phyloP scores from a whole-genome alignment of 2,113 vertebrate genomes.

The Leptosomus discolor region DNA sequence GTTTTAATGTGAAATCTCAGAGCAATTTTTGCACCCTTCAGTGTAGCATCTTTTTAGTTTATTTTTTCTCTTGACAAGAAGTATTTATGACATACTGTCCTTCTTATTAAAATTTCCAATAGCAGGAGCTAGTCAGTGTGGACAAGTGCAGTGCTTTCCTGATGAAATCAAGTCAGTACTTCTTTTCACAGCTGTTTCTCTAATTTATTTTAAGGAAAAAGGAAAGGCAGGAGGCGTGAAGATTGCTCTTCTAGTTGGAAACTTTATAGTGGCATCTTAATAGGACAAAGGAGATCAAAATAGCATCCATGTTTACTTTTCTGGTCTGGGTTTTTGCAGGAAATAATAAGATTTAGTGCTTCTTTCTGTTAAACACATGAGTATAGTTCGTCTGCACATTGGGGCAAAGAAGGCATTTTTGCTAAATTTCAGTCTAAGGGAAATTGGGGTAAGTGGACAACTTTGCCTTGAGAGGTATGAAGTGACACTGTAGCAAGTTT shows the following conservation, averaged over 20 bases:
- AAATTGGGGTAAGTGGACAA: not conserved
- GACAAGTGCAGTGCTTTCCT: not conserved
- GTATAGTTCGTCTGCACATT: not conserved
- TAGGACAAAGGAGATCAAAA: not conserved
- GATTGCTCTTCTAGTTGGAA: not conserved
- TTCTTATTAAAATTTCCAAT: not conserved
- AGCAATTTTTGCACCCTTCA: not conserved
- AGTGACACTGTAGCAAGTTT: not conserved
- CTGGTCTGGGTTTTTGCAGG: not conserved
- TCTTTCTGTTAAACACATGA: not conserved
- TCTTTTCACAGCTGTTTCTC: not conserved
- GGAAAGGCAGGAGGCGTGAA: not conserved
- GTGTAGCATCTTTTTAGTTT: not conserved
- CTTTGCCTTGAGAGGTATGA: not conserved
- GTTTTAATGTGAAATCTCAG: not conserved
- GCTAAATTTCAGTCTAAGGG: not conserved
- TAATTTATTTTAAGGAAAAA: not conserved
- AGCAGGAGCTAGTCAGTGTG: not conserved
- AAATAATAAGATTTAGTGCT: not conserved
- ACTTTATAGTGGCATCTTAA: not conserved
- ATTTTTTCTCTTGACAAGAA: not conserved
- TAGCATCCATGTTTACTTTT: not conserved
- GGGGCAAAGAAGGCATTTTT: not conserved
- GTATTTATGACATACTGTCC: not conserved
- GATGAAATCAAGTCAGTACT: not conserved